These are phyloP conservation scores for Drosophila kepulauana DNA, from an alignment of 1,140 invertebrate species.

Conservation along the genomic window DNA sequence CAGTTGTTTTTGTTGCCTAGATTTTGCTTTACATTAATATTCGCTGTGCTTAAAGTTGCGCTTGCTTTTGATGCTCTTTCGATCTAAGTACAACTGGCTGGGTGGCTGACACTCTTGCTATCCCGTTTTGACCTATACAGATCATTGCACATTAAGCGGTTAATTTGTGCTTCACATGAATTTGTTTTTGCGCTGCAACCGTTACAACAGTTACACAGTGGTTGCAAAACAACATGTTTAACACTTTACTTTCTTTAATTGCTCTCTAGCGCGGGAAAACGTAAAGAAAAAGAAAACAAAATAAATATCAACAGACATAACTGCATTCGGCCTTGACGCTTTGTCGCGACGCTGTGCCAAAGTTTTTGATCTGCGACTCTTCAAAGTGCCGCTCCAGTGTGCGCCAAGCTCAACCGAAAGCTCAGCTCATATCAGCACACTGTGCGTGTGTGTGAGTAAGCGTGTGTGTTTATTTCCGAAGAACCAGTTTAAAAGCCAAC, in stretches of 20 bases:
- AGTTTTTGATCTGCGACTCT: constrained; percentile 21
- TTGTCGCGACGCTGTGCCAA: constrained; percentile 1
- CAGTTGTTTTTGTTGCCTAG: constrained; percentile 2
- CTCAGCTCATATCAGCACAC: constrained; percentile 52
- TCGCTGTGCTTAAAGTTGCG: constrained; percentile 27
- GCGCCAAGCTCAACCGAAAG: constrained; percentile 45
- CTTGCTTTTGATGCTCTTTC: constrained; percentile 39
- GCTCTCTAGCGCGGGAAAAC: constrained; percentile 15
- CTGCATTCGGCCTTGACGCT: constrained; percentile 63
- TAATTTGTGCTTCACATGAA: constrained; percentile 43
- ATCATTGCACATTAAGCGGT: constrained; percentile 44
- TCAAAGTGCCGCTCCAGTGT: constrained; percentile 47
- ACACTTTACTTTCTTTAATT: constrained; percentile 54
- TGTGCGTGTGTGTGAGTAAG: constrained; percentile 3
- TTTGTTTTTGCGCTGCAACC: constrained; percentile 37
- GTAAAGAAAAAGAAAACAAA: constrained; percentile 1
- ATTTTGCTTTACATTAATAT: constrained; percentile 19
- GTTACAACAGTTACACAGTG: constrained; percentile 46
- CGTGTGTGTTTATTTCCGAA: constrained; percentile 46
- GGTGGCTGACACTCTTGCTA: neutral
- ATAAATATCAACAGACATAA: constrained; percentile 16
- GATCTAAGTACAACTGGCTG: neutral
- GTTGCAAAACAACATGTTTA: constrained; percentile 38
- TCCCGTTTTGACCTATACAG: constrained; percentile 27
- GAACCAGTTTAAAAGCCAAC: constrained; percentile 63